Conservation (phyloP, 2,113 vertebrate species). For the Hemiscyllium ocellatum region DNA sequence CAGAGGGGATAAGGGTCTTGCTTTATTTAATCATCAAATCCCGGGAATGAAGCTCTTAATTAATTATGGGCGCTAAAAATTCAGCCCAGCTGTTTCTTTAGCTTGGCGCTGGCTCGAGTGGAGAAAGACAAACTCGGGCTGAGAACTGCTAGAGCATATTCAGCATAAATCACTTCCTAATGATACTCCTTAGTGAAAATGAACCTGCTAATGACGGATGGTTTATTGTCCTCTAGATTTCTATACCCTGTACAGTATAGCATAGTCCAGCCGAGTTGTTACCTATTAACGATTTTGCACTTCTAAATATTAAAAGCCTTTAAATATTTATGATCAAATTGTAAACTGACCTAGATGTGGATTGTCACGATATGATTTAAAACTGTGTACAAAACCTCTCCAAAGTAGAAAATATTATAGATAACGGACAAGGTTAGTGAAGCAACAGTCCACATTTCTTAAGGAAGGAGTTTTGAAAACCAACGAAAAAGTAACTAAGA, state of each 20-base stretch:
- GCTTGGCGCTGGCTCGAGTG: slow-evolving; percentile 48
- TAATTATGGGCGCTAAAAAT: slow-evolving; percentile 75
- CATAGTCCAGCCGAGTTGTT: slow-evolving; percentile 41
- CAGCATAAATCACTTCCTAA: slow-evolving; percentile 51
- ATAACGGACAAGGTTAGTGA: slow-evolving; percentile 37
- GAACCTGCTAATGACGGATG: slow-evolving; percentile 53
- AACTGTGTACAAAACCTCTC: slow-evolving; percentile 57
- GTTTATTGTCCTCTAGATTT: slow-evolving; percentile 49
- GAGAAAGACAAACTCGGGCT: slow-evolving; percentile 52
- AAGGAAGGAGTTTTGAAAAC: slow-evolving; percentile 39
- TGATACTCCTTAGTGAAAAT: slow-evolving; percentile 46
- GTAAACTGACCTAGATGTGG: slow-evolving; percentile 52
- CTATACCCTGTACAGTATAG: slow-evolving; percentile 43
- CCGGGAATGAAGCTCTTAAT: slow-evolving; percentile 67
- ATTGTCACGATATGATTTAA: slow-evolving; percentile 61
- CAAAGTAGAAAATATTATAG: slow-evolving; percentile 34
- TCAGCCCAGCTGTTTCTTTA: slow-evolving; percentile 68
- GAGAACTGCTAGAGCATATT: slow-evolving; percentile 49
- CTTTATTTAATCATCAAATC: slow-evolving; percentile 74
- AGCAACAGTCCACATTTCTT: slow-evolving; percentile 42
- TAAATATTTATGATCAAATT: slow-evolving; percentile 50
- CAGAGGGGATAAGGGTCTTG: slow-evolving; percentile 58
- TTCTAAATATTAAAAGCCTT: slow-evolving; percentile 50
- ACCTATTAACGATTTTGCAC: slow-evolving; percentile 42
- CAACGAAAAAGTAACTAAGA: slow-evolving; percentile 39